Evolutionary conservation across 2,113 vertebrate species (phyloP).

Genomic region (Numenius arquata): DNA sequence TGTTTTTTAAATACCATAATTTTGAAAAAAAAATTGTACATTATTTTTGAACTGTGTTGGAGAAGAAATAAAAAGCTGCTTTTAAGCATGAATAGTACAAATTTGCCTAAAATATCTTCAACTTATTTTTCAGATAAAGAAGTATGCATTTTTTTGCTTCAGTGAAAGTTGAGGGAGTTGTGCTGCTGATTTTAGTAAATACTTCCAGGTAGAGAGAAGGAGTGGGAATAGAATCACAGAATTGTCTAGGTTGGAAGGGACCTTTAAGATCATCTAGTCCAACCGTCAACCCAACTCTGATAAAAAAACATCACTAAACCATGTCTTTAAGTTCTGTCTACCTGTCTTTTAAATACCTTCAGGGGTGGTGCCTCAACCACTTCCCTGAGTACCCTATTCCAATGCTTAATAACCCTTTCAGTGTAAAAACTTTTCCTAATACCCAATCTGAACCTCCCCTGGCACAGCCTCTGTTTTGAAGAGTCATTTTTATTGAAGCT

Average conservation of each 20-base stretch:
- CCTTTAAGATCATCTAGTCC: too few relatives aligned
- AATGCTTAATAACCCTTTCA: too few relatives aligned
- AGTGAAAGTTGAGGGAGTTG: not conserved
- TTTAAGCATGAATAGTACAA: not conserved
- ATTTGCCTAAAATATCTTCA: not conserved
- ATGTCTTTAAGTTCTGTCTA: too few relatives aligned
- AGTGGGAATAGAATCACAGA: too few relatives aligned
- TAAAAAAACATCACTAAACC: too few relatives aligned
- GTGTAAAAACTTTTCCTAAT: too few relatives aligned
- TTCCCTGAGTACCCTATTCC: too few relatives aligned
- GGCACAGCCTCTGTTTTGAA: not conserved
- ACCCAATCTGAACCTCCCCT: too few relatives aligned
- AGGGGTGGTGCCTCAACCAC: too few relatives aligned
- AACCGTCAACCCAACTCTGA: too few relatives aligned
- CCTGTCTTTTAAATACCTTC: too few relatives aligned
- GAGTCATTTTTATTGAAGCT: not conserved
- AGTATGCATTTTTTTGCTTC: not conserved
- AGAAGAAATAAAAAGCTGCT: not conserved
- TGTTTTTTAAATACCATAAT: not conserved
- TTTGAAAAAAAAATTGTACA: not conserved
- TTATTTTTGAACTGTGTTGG: not conserved
- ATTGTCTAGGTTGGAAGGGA: too few relatives aligned
- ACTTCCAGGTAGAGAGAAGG: not conserved
- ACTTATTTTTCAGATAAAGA: not conserved
- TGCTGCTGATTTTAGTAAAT: not conserved